Base-by-base conservation (phyloP, 2,113 vertebrate genomes). In the Sinocyclocheilus anophthalmus region DNA sequence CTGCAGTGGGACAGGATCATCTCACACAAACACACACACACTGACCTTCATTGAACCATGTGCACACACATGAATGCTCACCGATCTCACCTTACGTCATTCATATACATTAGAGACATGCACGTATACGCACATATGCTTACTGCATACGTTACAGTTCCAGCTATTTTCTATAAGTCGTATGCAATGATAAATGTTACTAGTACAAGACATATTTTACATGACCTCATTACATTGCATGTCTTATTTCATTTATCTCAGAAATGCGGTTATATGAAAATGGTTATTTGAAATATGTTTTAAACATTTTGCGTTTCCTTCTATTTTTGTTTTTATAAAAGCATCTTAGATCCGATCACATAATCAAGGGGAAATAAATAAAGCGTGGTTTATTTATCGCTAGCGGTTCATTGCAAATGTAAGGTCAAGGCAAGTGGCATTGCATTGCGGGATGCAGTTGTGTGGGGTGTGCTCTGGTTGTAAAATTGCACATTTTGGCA, bases 1-100 rank as follows among this genome's bases (percentile, higher is more conserved):
- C 14, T 69, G n/a, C 5, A 82, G 80, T n/a, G 63, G 18, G 22
- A 37, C 55, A 79, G 55, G 33, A 61, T 59, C 26, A 18, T 37
- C 70, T n/a, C 18, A 42, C 82, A 22, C 18, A 53, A 26, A 84
- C 73, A 65, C 55, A 39, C 67, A 70, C 30, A 39, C 67, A 70
- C 65, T 33, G 2, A 69, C 10, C 30, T 70, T 55, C 55, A 57
- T 57, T 57, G 0, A 45, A 18, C 9, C 69, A 42, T 16, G 4
- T 6, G 39, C 69, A 39, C 16, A 12, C 0, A n/a, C 37, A 73
- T 9, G 8, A 20, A 72, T 20, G 63, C 24, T 65, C 4, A 5
- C 4, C 0, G 4, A 37, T 22, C 69, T 72, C 20, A 22, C 11
- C 4, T 39, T 42, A 22, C 37, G 2, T 12, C 69, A 42, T n/a